These are phyloP conservation scores for Dynastes hyllus DNA, from an alignment of 2,888 invertebrate species.

Conservation along the genomic window DNA sequence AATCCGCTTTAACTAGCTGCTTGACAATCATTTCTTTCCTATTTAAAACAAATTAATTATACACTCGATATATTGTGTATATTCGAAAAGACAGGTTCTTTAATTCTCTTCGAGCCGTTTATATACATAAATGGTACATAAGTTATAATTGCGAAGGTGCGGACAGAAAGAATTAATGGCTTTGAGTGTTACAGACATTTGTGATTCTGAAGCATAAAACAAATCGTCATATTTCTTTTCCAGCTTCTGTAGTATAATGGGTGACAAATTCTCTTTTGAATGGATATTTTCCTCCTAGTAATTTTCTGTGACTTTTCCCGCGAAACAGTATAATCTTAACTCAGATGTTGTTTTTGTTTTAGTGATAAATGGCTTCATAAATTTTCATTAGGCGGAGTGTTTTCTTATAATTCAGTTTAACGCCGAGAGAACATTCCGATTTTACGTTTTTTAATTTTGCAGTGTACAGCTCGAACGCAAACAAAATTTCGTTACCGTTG, in stretches of 20 bases:
- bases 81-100: no score
- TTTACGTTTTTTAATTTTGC: slow-evolving; percentile 4
- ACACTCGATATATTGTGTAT: no score
- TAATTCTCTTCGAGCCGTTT: no score
- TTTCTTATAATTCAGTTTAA: slow-evolving; percentile 35
- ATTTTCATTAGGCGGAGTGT: slow-evolving; percentile 32
- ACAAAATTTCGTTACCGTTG: neutral
- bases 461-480: neutral
- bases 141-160: no score
- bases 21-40: no score
- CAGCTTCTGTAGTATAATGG: neutral
- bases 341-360: slow-evolving; percentile 5
- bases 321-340: neutral
- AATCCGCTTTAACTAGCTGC: no score
- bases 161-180: neutral
- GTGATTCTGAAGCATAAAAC: neutral
- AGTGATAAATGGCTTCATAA: slow-evolving; percentile 36
- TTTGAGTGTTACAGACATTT: neutral
- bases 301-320: neutral
- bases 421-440: neutral
- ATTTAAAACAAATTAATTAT: no score
- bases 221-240: neutral
- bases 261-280: neutral
- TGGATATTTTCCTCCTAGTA: neutral
- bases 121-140: no score